Base-by-base conservation (phyloP, 2,113 vertebrate species). In the Mormoops blainvillei region DNA sequence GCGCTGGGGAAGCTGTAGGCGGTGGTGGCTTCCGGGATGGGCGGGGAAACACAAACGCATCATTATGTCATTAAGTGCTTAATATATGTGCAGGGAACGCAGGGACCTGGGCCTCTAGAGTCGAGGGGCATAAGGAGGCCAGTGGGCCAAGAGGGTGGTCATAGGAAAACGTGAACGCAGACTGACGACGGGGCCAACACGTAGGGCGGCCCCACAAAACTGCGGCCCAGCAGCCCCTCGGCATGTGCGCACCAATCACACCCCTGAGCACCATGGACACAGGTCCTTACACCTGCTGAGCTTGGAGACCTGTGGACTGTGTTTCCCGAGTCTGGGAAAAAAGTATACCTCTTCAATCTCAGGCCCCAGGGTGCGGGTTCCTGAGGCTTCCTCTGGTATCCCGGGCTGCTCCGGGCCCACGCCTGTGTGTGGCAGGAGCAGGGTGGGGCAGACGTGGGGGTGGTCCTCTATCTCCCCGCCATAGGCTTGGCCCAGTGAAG, bases 141-240 rank as follows among this genome's bases (percentile, higher is more conserved):
- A 4, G 33, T 9, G 45, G 36, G 20, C 48, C 6, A 1, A 54
- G 48, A 68, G 15, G 36, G 14, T 7, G 16, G 14, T 24, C 1
- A 19, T 0, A n/a, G 58, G 50, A 67, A 26, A 71, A 20, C 0
- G 0, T 11, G 6, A 38, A 26, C 1, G 6, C 31, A 45, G 78
- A 56, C 3, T 5, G 5, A 36, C 0, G 1, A 26, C 0, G 0
- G 50, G 31, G 50, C 9, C 33, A 5, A 11, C 26, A 2, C 2
- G 1, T 22, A 56, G 52, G 67, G 70, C 1, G 4, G 33, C 48
- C 14, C 0, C 19, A 20, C 3, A 18, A 38, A 7, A 38, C 56
- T 38, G 54, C 14, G 7, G 33, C 10, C n/a, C 80, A 65, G 70
- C 38, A 26, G 65, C n/a, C 38, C 31, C 43, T 43, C 1, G 1